Conservation (phyloP, 2,113 vertebrate species). For the Lepisosteus osseus region DNA sequence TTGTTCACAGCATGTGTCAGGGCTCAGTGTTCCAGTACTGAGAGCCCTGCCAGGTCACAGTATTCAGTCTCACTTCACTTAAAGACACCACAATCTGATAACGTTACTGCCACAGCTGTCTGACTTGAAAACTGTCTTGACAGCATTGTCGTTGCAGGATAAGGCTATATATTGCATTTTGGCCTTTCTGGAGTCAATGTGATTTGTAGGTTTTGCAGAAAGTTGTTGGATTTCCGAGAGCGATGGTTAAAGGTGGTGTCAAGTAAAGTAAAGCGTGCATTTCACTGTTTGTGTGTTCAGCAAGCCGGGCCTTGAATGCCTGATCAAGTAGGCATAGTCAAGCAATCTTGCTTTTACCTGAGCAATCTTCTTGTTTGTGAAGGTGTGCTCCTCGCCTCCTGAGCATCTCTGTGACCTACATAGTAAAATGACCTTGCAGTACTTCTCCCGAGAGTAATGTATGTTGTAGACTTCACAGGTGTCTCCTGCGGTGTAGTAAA, state of each 20-base stretch:
- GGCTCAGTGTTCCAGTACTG: too few species aligned
- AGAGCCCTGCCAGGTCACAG: too few species aligned
- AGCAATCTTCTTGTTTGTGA: background rate
- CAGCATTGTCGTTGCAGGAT: too few species aligned
- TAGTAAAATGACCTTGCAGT: constrained; percentile 4
- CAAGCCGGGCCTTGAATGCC: background rate
- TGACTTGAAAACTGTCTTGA: too few species aligned
- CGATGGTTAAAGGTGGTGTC: background rate
- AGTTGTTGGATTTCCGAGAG: background rate
- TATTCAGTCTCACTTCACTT: too few species aligned
- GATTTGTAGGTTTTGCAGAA: too few species aligned
- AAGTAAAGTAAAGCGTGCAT: background rate
- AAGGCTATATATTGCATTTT: too few species aligned
- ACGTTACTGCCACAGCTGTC: too few species aligned
- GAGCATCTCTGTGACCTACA: background rate
- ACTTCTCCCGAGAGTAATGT: background rate
- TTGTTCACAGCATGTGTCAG: constrained; percentile 10
- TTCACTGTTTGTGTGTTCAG: background rate
- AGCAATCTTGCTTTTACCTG: background rate
- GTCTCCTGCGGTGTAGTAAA: background rate
- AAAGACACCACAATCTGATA: too few species aligned
- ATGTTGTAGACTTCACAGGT: background rate
- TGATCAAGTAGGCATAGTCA: background rate
- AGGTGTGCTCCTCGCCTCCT: background rate
- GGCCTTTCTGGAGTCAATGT: too few species aligned